phyloP scores from a whole-genome alignment of 1,140 invertebrate genomes.

The Bombus confusus region DNA sequence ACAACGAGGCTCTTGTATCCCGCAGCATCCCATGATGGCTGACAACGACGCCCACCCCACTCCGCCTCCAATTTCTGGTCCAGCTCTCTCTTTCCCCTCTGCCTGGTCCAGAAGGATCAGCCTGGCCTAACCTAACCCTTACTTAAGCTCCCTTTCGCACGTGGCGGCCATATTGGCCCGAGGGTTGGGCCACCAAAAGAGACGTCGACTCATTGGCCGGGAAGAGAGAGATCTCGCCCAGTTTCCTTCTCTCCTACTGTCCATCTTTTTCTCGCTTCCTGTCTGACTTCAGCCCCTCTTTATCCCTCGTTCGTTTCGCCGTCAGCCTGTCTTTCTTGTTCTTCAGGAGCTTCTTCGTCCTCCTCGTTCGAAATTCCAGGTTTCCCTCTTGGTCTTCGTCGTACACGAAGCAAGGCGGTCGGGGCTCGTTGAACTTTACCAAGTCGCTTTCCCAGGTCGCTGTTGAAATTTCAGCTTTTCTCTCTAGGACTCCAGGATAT shows the following conservation, averaged over 20 bases:
- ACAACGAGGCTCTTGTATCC: constrained; percentile 45
- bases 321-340: neutral
- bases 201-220: constrained; percentile 79
- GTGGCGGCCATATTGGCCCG: constrained; percentile 79
- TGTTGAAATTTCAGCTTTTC: constrained; percentile 32
- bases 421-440: constrained; percentile 43
- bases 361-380: constrained; percentile 49
- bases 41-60: constrained; percentile 72
- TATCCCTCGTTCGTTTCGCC: neutral
- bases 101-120: constrained; percentile 72
- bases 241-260: constrained; percentile 28
- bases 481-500: neutral
- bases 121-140: constrained; percentile 75
- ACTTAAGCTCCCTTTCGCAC: constrained; percentile 77
- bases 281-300: neutral
- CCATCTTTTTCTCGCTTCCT: constrained; percentile 36
- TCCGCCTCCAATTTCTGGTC: constrained; percentile 36
- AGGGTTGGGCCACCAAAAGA: constrained; percentile 81
- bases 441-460: constrained; percentile 25
- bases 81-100: constrained; percentile 41
- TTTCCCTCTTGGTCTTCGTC: neutral
- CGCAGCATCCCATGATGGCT: constrained; percentile 80
- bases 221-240: constrained; percentile 21
- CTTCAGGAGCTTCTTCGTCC: neutral
- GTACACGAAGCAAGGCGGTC: neutral